A percentile compares a stretch with the other conserved stretches of the same genome.
Evolutionary conservation across 1,140 invertebrate genomes (phyloP).

Genomic region (Amyelois transitella): DNA sequence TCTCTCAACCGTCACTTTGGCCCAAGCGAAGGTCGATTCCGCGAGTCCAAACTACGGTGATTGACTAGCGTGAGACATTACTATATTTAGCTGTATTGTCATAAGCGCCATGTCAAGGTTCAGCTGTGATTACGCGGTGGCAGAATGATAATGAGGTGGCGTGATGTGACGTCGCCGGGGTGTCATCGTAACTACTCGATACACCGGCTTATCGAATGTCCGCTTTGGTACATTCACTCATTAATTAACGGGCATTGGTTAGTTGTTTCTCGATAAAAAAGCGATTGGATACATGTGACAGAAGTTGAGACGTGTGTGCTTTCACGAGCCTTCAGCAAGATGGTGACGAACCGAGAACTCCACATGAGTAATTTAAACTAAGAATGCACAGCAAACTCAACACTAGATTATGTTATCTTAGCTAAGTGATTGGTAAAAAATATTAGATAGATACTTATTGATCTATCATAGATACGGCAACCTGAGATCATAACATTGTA

Average conservation of each 20-base stretch:
- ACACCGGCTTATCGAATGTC: background rate
- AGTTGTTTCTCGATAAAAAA: background rate
- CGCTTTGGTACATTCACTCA: background rate
- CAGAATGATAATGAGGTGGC: constrained; percentile 53
- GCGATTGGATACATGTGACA: too few species aligned
- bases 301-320: too few species aligned
- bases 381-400: too few species aligned
- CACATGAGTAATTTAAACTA: too few species aligned
- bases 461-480: too few species aligned
- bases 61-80: background rate
- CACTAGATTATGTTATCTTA: too few species aligned
- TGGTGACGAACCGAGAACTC: too few species aligned
- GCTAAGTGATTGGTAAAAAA: too few species aligned
- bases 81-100: background rate
- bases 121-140: constrained; percentile 16
- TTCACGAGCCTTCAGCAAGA: too few species aligned
- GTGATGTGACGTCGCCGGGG: constrained; percentile 55
- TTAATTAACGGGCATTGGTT: background rate
- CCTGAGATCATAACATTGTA: background rate
- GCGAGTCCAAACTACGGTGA: background rate
- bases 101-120: constrained; percentile 43
- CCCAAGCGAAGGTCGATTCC: background rate
- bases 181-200: background rate
- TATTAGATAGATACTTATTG: too few species aligned
- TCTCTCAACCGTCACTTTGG: background rate